Percentiles rank a stretch among this genome's conserved stretches.
These are phyloP conservation scores for Eulemur rubriventer DNA, from an alignment of 2,797 vertebrate species.

Conservation along the genomic window DNA sequence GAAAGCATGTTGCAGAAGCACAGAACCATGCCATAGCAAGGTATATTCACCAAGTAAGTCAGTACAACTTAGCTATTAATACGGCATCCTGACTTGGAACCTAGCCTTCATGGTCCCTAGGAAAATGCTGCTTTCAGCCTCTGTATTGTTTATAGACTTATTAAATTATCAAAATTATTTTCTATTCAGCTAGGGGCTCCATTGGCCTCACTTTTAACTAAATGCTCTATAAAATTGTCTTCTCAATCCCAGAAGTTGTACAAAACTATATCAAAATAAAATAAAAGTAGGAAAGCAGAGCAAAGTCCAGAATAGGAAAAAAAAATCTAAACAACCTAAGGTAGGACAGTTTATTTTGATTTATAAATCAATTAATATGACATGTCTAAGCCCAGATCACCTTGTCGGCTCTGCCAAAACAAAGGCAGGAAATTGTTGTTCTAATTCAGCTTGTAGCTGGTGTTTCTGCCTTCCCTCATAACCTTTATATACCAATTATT, in stretches of 20 bases:
- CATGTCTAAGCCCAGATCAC: not conserved
- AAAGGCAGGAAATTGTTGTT: not conserved
- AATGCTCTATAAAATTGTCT: not conserved
- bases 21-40: not conserved
- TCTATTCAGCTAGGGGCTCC: not conserved
- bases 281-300: not conserved
- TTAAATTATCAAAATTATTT: constrained; percentile 21
- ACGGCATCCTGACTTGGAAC: not conserved
- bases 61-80: not conserved
- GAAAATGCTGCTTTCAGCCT: not conserved
- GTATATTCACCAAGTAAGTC: not conserved
- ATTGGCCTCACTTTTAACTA: not conserved
- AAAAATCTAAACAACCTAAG: not conserved
- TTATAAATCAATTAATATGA: not conserved
- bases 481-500: constrained; percentile 36
- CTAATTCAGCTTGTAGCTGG: not conserved
- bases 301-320: not conserved
- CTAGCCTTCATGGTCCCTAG: not conserved
- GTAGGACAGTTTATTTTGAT: not conserved
- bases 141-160: not conserved
- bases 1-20: not conserved
- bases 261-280: not conserved
- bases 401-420: not conserved
- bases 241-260: not conserved
- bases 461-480: constrained; percentile 4